Evolutionary conservation across 2,888 invertebrate species (phyloP).

Genomic region (Catocala fraxini): DNA sequence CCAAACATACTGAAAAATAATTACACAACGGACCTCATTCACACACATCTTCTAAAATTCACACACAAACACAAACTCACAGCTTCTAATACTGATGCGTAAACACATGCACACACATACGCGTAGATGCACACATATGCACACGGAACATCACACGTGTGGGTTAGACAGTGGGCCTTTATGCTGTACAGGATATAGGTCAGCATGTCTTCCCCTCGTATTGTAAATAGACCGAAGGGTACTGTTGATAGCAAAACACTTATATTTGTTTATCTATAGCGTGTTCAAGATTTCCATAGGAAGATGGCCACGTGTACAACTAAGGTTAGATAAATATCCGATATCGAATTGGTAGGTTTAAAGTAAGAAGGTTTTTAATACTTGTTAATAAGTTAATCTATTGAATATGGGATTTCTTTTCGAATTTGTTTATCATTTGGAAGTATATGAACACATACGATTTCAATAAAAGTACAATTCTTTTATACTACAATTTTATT

Average conservation of each 20-base stretch:
- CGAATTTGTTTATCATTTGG: too few species aligned
- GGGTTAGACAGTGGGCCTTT: conserved; percentile 72
- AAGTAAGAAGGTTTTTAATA: not conserved
- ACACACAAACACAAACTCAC: conserved; percentile 12
- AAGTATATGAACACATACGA: too few species aligned
- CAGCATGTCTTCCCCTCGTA: conserved; percentile 74
- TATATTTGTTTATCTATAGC: conserved; percentile 12
- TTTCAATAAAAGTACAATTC: too few species aligned
- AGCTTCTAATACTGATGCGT: conserved; percentile 22
- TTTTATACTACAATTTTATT: too few species aligned
- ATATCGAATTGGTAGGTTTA: conserved; percentile 5
- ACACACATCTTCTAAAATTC: conserved; percentile 35
- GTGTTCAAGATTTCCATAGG: conserved; percentile 12
- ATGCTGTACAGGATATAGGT: conserved; percentile 75
- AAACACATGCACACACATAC: not conserved
- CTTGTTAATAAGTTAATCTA: too few species aligned
- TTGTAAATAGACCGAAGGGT: conserved; percentile 66
- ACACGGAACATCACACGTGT: conserved; percentile 27
- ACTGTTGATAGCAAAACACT: conserved; percentile 39
- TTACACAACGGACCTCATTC: conserved; percentile 30
- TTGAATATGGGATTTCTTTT: too few species aligned
- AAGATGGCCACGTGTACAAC: conserved; percentile 1
- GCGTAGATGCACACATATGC: conserved; percentile 6
- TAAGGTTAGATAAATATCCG: conserved; percentile 21
- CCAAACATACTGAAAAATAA: conserved; percentile 38